Percentiles rank a stretch among this genome's conserved stretches.
Conservation (phyloP, 2,888 invertebrate genomes). For the Ophion slaviceki region DNA sequence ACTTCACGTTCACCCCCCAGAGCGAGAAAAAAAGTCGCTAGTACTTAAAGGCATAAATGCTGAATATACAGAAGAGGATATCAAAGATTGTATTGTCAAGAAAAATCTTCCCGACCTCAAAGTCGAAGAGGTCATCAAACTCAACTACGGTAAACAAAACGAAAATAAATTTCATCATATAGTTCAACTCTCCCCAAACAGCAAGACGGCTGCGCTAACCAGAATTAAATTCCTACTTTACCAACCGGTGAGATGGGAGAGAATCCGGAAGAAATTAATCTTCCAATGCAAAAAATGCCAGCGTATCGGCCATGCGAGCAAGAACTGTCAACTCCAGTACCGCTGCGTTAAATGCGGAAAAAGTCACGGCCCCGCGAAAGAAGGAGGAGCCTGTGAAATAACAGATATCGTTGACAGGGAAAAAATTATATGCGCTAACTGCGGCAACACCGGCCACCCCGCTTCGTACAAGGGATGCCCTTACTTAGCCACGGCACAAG, state of each 20-base stretch:
- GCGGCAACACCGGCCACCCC: not conserved
- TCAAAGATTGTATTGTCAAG: not conserved
- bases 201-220: not conserved
- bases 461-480: slow-evolving; percentile 1
- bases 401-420: too few relatives aligned
- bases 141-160: not conserved
- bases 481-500: not conserved
- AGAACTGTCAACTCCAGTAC: slow-evolving; percentile 43
- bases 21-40: slow-evolving; percentile 19
- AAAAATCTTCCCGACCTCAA: slow-evolving; percentile 12
- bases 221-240: slow-evolving; percentile 16
- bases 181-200: not conserved
- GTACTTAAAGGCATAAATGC: slow-evolving; percentile 44
- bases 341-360: slow-evolving; percentile 55
- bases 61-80: not conserved
- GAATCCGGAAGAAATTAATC: slow-evolving; percentile 20
- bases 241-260: slow-evolving; percentile 50
- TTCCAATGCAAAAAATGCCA: slow-evolving; percentile 60
- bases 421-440: too few relatives aligned
- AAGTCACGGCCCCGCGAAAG: slow-evolving; percentile 9
- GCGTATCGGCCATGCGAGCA: slow-evolving; percentile 42
- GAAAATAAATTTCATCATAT: not conserved
- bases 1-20: slow-evolving; percentile 44
- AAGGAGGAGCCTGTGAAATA: too few relatives aligned
- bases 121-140: not conserved